Evolutionary conservation across 2,113 vertebrate species (phyloP).

Genomic region (Corydoras sp.): DNA sequence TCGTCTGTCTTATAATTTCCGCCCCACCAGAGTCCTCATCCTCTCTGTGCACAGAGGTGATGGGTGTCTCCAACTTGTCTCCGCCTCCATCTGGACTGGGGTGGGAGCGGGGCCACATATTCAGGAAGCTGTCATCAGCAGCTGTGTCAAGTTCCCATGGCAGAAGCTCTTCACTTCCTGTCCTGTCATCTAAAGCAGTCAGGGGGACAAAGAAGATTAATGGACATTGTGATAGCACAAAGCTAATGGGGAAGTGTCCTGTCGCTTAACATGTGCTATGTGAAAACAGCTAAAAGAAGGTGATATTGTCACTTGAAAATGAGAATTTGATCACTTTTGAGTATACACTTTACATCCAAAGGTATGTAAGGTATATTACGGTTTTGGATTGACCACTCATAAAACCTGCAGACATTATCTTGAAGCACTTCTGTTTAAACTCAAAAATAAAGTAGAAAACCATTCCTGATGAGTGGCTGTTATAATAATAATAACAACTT

Average conservation of each 20-base stretch:
- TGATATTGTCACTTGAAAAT: conserved; percentile 40
- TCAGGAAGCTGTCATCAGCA: conserved; percentile 55
- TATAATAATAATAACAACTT: too few species aligned
- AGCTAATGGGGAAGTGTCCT: conserved; percentile 30
- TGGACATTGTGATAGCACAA: conserved; percentile 41
- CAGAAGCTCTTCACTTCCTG: conserved; percentile 57
- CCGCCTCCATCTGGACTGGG: conserved; percentile 65
- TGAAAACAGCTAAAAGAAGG: conserved; percentile 47
- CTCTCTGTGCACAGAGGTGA: conserved; percentile 50
- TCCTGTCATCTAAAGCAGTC: conserved; percentile 65
- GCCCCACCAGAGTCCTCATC: conserved; percentile 59
- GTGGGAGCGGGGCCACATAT: conserved; percentile 41
- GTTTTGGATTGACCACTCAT: too few species aligned
- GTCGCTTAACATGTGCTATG: conserved; percentile 2
- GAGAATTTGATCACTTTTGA: too few species aligned
- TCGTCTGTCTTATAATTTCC: conserved; percentile 59
- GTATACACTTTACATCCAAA: too few species aligned
- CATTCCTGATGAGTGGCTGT: too few species aligned
- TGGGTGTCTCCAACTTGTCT: conserved; percentile 57
- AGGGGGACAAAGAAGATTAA: conserved; percentile 62
- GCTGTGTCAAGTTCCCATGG: conserved; percentile 53
- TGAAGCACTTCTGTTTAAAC: too few species aligned
- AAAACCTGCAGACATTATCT: too few species aligned
- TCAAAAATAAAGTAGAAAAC: too few species aligned
- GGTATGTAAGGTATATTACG: too few species aligned